Base-by-base conservation (phyloP, 2,113 vertebrate genomes). In the Deroptyus accipitrinus region DNA sequence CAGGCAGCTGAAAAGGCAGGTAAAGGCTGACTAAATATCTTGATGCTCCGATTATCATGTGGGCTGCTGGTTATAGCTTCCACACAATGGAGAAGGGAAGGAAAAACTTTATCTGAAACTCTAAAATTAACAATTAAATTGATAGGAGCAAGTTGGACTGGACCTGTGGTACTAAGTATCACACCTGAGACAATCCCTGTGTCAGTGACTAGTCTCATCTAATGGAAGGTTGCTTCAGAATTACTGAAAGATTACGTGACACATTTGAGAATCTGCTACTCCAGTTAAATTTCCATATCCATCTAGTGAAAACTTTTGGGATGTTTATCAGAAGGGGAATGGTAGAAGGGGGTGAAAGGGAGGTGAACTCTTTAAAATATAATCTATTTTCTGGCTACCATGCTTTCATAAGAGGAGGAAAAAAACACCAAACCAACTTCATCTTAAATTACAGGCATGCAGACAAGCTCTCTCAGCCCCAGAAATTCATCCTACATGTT, bases 351-450 rank as follows among this genome's bases (percentile, higher is more conserved):
- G 57, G 63, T 88, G 78, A 94, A 37, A 90, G 12, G 24, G 73
- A 92, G 86, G 61, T 89, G 62, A 95, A 86, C 35, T 82, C 73
- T 80, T 82, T 59, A 90, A 93, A 92, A 92, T 46, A 74, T 9
- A 69, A 94, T 86, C 92, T 90, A 85, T 88, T 86, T 96, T 87
- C 91, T 96, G 52, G 57, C 93, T 86, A 87, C 41, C 30, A 94
- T 90, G 52, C 74, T 88, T 95, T 95, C 74, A 24, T 68, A 95
- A 91, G 67, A 12, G 51, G 9, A 93, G 52, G 12, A 73, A 74
- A 46, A 39, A 20, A 8, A 2, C 17, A 70, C 46, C 28, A 68
- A 61, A 28, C n/a, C 28, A 6, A 73, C 24, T 90, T 92, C 37
- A 90, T 39, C 70, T 91, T 94, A 88, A 86, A 78, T 90, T 96